Base-by-base conservation (phyloP, 2,797 vertebrate species). In the Delichon dasypus region DNA sequence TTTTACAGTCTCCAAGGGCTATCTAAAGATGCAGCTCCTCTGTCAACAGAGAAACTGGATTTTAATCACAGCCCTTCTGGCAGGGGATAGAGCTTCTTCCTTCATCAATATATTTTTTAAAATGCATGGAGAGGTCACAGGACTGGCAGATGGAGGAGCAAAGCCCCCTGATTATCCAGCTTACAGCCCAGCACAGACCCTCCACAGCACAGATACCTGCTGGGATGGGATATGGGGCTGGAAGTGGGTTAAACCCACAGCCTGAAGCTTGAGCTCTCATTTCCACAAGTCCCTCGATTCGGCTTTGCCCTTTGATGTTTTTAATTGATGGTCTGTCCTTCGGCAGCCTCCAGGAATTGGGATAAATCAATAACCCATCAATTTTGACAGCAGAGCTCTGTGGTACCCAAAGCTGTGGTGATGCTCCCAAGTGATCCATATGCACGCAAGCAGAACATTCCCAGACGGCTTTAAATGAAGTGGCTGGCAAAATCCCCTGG, bases 401-500 rank as follows among this genome's bases (percentile, higher is more conserved):
- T 8, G 76, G 84, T 48, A 66, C 74, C 45, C 66, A 34, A 61
- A 74, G 36, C 3, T 32, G 62, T 40, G 27, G 21, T 27, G 73
- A 60, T 6, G 1, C 70, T 88, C 70, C 47, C 1, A 0, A 44
- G 83, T 4, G 48, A 54, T 76, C 70, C n/a, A 68, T 34, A 16
- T 16, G 78, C 61, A 9, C 0, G 1, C 14, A 4, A 72, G 86
- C 67, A 60, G 61, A 95, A 64, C 71, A 5, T 36, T 87, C 90
- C 58, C 38, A 77, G 92, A 78, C 3, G 0, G 58, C 47, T 94
- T 45, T 3, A 55, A 83, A 38, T 19, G 44, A 88, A 96, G 91
- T 57, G 75, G 72, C 85, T 94, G 95, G 83, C 91, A 88, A 75
- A 90, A 92, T 88, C 95, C 94, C 95, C 40, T 4, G 62, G 25